Base-by-base conservation (phyloP, 1,140 invertebrate genomes). In the Asobara japonica region DNA sequence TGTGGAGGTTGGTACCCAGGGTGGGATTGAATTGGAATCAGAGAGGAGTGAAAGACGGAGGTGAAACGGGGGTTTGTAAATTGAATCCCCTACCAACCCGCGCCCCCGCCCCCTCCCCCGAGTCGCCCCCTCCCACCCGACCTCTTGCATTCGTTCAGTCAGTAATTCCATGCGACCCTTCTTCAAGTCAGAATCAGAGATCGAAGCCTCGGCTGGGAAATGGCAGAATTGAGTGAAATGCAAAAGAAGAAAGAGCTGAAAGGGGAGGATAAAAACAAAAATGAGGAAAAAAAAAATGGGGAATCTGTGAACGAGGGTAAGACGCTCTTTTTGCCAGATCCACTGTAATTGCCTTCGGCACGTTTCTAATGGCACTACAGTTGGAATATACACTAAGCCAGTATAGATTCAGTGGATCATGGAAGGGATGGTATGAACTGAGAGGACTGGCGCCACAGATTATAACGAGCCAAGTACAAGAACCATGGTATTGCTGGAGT, bases 371-470 rank as follows among this genome's bases (percentile, higher is more conserved):
- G 41, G 56, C 38, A 33, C 69, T 71, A 25, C 31, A 30, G 51
- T 56, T 25, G 60, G 64, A 30, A 64, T 64, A 30, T 31, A 41
- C 20, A 25, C 22, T 3, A 1, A 77, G 77, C 70, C 25, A 76
- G 79, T 82, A 85, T 83, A 79, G 80, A 84, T 83, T 82, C 74
- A 66, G 60, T 65, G 18, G 8, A 2, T 51, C n/a, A 18, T 65
- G 48, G 60, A 69, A 76, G 76, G 73, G 77, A 45, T 74, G 75
- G 60, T 78, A 56, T 22, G 3, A 25, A 16, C 41, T 56, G 51
- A 56, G 45, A 56, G 25, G 41, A 3, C 22, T 56, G 51, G 51
- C 66, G 67, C 75, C 48, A 65, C 66, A 79, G 78, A 82, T 83
- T 83, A 82, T 82, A 79, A 80, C 76, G 71, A 56, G 51, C 20